phyloP scores from a whole-genome alignment of 2,113 vertebrate genomes.

The Pangasianodon gigas region DNA sequence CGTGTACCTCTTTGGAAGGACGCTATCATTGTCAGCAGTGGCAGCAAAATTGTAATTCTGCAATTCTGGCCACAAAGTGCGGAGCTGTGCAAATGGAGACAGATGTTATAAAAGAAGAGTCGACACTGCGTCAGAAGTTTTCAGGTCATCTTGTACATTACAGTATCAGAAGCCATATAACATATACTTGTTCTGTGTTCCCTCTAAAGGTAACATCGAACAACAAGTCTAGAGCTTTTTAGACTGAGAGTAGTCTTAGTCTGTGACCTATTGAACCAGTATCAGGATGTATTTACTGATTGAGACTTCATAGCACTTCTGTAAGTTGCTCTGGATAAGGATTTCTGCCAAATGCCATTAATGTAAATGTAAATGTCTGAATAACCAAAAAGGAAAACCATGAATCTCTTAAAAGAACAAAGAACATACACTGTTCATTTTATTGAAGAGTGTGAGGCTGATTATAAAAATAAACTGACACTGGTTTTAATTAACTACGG shows the following conservation, averaged over 20 bases:
- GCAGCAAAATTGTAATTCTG: not conserved
- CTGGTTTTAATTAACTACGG: not conserved
- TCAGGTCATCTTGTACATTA: not conserved
- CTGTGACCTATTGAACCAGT: not conserved
- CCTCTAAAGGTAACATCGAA: not conserved
- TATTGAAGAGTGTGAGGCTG: not conserved
- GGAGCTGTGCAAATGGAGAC: not conserved
- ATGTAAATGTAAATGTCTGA: not conserved
- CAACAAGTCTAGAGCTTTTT: not conserved
- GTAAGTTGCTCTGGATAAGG: too few relatives aligned
- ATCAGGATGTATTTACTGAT: not conserved
- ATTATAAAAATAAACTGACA: not conserved
- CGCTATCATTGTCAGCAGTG: not conserved
- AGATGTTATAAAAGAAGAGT: not conserved
- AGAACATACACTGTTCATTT: not conserved
- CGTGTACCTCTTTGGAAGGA: not conserved
- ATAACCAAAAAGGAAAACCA: not conserved
- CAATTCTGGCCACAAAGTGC: not conserved
- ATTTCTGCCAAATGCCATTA: not conserved
- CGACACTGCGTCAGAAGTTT: not conserved
- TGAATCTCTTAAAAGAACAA: not conserved
- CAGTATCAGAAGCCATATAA: not conserved
- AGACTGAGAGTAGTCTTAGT: not conserved
- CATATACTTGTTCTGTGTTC: not conserved
- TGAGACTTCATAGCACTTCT: not conserved